phyloP scores from a whole-genome alignment of 2,113 vertebrate species.

The Cebus imitator region DNA sequence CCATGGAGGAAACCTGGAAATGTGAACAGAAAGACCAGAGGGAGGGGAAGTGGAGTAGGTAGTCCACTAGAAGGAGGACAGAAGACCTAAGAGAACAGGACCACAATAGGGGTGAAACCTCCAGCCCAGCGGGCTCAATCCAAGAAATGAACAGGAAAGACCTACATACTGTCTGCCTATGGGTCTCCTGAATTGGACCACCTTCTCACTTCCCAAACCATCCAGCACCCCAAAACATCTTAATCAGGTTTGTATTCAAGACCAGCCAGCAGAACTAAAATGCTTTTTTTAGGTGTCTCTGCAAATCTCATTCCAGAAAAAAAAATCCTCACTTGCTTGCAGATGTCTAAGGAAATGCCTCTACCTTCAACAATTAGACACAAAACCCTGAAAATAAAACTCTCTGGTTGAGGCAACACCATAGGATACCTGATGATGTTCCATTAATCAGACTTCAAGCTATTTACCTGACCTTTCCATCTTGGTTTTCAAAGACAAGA shows the following conservation, averaged over 20 bases:
- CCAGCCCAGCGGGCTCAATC: background rate
- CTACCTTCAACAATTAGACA: background rate
- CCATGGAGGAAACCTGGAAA: background rate
- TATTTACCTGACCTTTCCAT: background rate
- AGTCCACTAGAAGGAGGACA: background rate
- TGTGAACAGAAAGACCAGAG: background rate
- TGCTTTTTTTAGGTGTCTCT: background rate
- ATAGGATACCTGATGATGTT: background rate
- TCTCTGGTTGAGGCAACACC: background rate
- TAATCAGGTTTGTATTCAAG: background rate
- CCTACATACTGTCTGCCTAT: accelerated
- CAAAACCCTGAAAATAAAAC: background rate
- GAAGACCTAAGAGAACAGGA: background rate
- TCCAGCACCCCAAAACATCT: background rate
- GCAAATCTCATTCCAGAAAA: background rate
- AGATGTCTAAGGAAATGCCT: background rate
- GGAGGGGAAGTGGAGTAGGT: background rate
- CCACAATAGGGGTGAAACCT: background rate
- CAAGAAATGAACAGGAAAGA: background rate
- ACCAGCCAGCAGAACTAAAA: background rate
- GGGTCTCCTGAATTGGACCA: background rate
- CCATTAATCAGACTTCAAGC: background rate
- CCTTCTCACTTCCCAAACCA: background rate
- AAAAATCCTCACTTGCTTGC: background rate
- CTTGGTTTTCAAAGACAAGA: background rate